Evolutionary conservation across 2,888 invertebrate genomes (phyloP), one percentile per base, ranked within the genome.

Genomic region (Phytoseiulus persimilis): DNA sequence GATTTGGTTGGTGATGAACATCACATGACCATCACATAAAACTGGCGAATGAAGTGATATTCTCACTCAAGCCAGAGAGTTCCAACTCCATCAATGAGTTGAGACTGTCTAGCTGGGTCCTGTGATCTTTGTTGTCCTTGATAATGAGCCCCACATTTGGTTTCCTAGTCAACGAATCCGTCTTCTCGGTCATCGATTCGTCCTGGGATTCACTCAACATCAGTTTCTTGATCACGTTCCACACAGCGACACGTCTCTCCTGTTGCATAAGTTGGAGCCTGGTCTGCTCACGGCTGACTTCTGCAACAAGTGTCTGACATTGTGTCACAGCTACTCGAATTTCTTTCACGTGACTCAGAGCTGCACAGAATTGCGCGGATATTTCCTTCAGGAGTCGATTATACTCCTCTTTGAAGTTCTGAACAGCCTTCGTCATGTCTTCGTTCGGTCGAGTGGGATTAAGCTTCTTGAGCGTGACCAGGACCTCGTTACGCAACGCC

Each of bases 101-200:
- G 9, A 87, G 33, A n/a, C 39, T 39, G 87, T 87, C 87, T 0
- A 87, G 87, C 33, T 33, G 39, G 32, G n/a, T 87, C n/a, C 87
- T 33, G 31, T 87, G 45, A 33, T 87, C 45, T 32, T 87, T 45
- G 33, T 87, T 87, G 32, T 31, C 32, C 11, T 45, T 33, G 33
- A 87, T 39, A 14, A 87, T 31, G 39, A 87, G 32, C n/a, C 31
- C 87, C 39, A 87, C 87, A 33, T 87, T 45, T 11, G 87, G 87
- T 45, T 39, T 87, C 87, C 32, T 87, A n/a, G 87, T 87, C 39
- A 87, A 39, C 32, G 87, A 87, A 87, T 87, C 87, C n/a, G 45
- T 32, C n/a, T 6, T 28, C 0, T 9, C 87, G 6, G n/a, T 9
- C 31, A 33, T 32, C 6, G 87, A 87, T 45, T 33, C n/a, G 32